Conservation (phyloP, 2,113 vertebrate species). For the Aptenodytes forsteri region DNA sequence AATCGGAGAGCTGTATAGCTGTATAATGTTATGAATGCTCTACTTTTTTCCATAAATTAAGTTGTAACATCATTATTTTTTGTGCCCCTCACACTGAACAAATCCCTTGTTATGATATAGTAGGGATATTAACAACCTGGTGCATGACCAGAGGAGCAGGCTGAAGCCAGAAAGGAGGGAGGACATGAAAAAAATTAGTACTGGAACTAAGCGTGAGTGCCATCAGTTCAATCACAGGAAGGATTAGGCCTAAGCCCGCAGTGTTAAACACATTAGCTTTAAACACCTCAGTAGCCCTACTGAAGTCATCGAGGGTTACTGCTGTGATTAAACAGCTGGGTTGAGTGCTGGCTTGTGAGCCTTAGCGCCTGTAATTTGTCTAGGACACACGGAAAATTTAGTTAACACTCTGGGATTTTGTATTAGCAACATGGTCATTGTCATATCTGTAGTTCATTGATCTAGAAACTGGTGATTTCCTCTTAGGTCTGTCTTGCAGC, state of each 20-base stretch:
- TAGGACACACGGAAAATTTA: not conserved
- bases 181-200: not conserved
- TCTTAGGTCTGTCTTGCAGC: not conserved
- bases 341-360: not conserved
- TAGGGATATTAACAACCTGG: not conserved
- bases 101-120: not conserved
- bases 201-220: not conserved
- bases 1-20: not conserved
- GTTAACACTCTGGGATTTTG: not conserved
- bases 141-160: not conserved
- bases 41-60: not conserved
- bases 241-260: not conserved
- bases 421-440: not conserved
- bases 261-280: not conserved
- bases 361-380: not conserved
- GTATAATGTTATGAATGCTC: not conserved
- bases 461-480: not conserved
- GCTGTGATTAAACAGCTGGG: not conserved
- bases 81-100: not conserved
- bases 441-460: not conserved
- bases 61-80: not conserved
- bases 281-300: not conserved
- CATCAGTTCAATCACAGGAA: not conserved
- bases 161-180: not conserved
- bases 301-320: not conserved